Base-by-base conservation (phyloP, 1,140 invertebrate species). In the Cherax quadricarinatus region DNA sequence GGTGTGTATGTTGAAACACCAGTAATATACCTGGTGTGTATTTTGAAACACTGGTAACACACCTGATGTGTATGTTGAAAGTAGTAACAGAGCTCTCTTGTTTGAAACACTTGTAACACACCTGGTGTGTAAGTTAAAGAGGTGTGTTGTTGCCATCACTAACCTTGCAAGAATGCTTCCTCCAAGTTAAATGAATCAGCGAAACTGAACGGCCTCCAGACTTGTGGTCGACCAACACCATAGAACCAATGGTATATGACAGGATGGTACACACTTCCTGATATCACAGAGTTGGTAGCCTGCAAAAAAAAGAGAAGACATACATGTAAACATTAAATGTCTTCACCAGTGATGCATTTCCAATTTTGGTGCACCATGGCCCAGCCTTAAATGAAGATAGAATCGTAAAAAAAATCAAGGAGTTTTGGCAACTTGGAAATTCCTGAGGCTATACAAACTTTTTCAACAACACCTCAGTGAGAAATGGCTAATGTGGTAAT, bases 241-340 rank as follows among this genome's bases (percentile, higher is more conserved):
- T 87, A 91, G 49, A 91, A 91, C 90, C 90, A 91, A 60, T 91
- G 90, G 51, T 86, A 78, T 66, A 91, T 79, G 24, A 91, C 90
- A 10, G 90, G 90, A 60, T 91, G 90, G 60, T 91, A 91, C 1
- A 80, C 49, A 51, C 70, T 80, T 73, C 80, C 81, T 49, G n/a
- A 30, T 14, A 70, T n/a, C 12, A 41, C 62, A 49, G 85, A 41
- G 41, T 62, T 83, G 70, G 18, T 73, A 21, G 88, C 88, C 88
- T 89, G 57, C n/a, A 7, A 84, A 49, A 84, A 49, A 21, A 83
- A 41, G 30, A 41, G 30, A 41, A 2, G 30, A 41, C 2, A 41
- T 41, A 41, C 30, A 41, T 41, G 30, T 41, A 41, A 41, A 41
- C 30, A 41, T 41, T 6, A 81, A 12, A 16, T 48, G 9, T 75